phyloP scores from a whole-genome alignment of 2,113 vertebrate species.

The Petroica traversi region DNA sequence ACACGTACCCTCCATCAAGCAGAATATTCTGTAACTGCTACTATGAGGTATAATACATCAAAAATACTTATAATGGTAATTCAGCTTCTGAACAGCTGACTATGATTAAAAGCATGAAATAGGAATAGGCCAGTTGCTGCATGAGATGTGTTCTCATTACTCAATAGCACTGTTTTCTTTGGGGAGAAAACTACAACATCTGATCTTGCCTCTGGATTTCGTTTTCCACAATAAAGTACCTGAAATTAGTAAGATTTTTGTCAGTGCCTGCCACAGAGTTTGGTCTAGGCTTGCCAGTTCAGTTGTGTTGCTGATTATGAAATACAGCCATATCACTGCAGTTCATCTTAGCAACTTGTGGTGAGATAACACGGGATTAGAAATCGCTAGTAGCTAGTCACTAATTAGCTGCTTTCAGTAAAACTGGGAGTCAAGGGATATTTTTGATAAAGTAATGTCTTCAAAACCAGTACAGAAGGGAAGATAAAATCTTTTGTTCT shows the following conservation, averaged over 20 bases:
- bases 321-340: neutral
- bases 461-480: neutral
- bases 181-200: neutral
- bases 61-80: neutral
- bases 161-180: neutral
- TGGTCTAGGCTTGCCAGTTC: neutral
- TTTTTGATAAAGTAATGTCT: neutral
- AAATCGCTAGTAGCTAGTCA: neutral
- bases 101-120: neutral
- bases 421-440: neutral
- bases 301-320: neutral
- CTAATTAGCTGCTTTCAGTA: neutral
- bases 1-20: neutral
- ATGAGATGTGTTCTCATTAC: neutral
- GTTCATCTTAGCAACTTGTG: neutral
- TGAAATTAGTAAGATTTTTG: conserved; percentile 3
- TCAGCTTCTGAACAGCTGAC: neutral
- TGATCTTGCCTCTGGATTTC: neutral
- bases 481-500: neutral
- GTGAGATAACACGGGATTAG: neutral
- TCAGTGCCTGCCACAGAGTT: neutral
- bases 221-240: neutral
- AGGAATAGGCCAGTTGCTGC: neutral
- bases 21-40: neutral
- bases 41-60: neutral